Evolutionary conservation across 2,113 vertebrate species (phyloP), one percentile per base, ranked within the genome.

Genomic region (Meleagris gallopavo): DNA sequence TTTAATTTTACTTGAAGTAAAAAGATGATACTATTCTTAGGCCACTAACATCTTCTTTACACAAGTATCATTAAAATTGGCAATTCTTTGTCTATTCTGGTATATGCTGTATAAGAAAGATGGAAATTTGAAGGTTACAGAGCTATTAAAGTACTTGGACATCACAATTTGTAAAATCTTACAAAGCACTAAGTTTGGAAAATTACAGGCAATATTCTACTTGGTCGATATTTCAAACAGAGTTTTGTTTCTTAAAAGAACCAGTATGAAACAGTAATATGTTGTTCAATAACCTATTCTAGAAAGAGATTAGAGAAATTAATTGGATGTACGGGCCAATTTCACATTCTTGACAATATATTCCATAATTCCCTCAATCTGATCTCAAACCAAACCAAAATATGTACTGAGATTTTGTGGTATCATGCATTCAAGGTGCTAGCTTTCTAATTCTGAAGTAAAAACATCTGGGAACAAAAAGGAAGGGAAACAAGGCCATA

Each of bases 111-210:
- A 25, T 62, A 87, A 91, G 32, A 77, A 80, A 66, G 30, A 58
- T 1, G n/a, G 66, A 80, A 91, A 93, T 93, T 29, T 76, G n/a
- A 90, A 83, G 90, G 86, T 43, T 86, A n/a, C 70, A 83, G 19
- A 50, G 20, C 64, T 91, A 78, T 73, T 94, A 73, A 89, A 65
- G 65, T 52, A 66, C 52, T 82, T 76, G 40, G 70, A 91, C 11
- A 52, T 45, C 36, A 57, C 14, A 48, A 40, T 48, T 88, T 77
- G 48, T 48, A 54, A 94, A 79, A n/a, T 67, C 48, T 73, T 20
- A 54, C 32, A 48, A 76, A 75, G 20, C 21, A 58, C 43, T 64
- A 71, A 48, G 78, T 78, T 79, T 80, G 57, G 48, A 79, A 86
- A 91, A 84, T 12, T 6, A 22, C 29, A 62, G 20, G 24, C 18